A percentile compares a stretch with the other conserved stretches of the same genome.
These are phyloP conservation scores for Aulostomus chinensis DNA, from an alignment of 2,797 vertebrate genomes.

Conservation along the genomic window DNA sequence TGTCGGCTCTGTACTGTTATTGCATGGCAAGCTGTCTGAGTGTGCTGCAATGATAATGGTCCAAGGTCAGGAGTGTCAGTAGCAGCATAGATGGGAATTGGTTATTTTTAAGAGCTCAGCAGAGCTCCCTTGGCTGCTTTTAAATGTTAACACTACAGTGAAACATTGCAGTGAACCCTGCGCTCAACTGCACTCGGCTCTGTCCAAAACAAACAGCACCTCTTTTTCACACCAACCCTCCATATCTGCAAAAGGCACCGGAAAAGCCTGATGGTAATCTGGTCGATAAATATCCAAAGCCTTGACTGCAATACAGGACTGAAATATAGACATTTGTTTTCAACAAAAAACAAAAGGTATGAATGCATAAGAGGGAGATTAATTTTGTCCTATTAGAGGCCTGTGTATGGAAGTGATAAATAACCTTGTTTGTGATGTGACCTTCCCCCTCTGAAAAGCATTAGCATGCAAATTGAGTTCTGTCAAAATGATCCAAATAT, in stretches of 20 bases:
- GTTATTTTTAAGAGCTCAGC: conserved; percentile 68
- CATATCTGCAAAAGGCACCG: conserved; percentile 8
- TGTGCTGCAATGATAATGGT: conserved; percentile 67
- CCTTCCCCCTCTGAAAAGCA: conserved; percentile 54
- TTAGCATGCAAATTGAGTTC: conserved; percentile 70
- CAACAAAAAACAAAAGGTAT: neutral
- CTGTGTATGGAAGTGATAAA: conserved; percentile 50
- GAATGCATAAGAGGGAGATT: conserved; percentile 7
- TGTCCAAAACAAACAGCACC: conserved; percentile 45
- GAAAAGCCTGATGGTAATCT: conserved; percentile 26
- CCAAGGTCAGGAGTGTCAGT: conserved; percentile 70
- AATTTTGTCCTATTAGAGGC: conserved; percentile 40
- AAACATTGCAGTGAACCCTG: conserved; percentile 56
- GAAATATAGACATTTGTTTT: conserved; percentile 18
- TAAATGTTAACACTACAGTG: conserved; percentile 69
- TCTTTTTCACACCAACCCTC: conserved; percentile 47
- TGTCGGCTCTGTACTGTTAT: conserved; percentile 37
- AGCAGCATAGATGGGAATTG: conserved; percentile 64
- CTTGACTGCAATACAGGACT: conserved; percentile 8
- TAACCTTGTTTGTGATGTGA: conserved; percentile 61
- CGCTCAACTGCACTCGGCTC: conserved; percentile 46
- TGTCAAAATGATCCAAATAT: conserved; percentile 48
- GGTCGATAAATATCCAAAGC: conserved; percentile 29
- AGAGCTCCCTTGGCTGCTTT: conserved; percentile 66
- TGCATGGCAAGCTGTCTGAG: conserved; percentile 52